Percentiles rank a stretch among this genome's conserved stretches.
phyloP scores from a whole-genome alignment of 2,888 invertebrate species.

The Conistra vaccinii region DNA sequence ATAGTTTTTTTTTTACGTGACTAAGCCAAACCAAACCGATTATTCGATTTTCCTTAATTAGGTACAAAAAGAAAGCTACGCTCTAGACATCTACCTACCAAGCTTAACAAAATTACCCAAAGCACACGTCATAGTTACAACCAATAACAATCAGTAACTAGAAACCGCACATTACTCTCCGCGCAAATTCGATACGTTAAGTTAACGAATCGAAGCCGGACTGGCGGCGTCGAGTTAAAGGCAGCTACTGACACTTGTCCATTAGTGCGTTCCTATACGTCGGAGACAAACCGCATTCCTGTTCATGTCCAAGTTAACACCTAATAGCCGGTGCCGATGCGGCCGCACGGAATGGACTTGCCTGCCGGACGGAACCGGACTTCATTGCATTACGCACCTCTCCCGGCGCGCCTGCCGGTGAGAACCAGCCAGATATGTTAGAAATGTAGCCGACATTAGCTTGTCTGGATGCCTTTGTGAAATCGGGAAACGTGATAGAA shows the following conservation, averaged over 20 bases:
- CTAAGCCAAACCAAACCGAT: neutral
- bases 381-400: slow-evolving; percentile 75
- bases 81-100: neutral
- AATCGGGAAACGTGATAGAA: slow-evolving; percentile 26
- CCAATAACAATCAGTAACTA: slow-evolving; percentile 21
- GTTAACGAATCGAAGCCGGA: slow-evolving; percentile 54
- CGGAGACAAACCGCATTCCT: slow-evolving; percentile 71
- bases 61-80: neutral
- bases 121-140: slow-evolving; percentile 31
- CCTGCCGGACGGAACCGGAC: slow-evolving; percentile 60
- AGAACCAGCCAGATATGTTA: slow-evolving; percentile 37
- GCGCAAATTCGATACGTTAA: slow-evolving; percentile 44
- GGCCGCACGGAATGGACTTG: slow-evolving; percentile 75
- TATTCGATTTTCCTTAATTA: neutral
- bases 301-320: slow-evolving; percentile 73
- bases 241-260: slow-evolving; percentile 58
- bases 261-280: slow-evolving; percentile 67
- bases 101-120: slow-evolving; percentile 14
- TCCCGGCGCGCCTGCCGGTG: slow-evolving; percentile 44
- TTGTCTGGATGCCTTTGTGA: slow-evolving; percentile 40
- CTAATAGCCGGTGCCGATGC: slow-evolving; percentile 65
- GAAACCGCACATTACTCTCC: slow-evolving; percentile 33
- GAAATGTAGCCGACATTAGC: slow-evolving; percentile 52
- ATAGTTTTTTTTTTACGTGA: too few species aligned
- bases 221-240: slow-evolving; percentile 49